phyloP scores from a whole-genome alignment of 2,888 invertebrate species.

The Argyresthia goedartella region DNA sequence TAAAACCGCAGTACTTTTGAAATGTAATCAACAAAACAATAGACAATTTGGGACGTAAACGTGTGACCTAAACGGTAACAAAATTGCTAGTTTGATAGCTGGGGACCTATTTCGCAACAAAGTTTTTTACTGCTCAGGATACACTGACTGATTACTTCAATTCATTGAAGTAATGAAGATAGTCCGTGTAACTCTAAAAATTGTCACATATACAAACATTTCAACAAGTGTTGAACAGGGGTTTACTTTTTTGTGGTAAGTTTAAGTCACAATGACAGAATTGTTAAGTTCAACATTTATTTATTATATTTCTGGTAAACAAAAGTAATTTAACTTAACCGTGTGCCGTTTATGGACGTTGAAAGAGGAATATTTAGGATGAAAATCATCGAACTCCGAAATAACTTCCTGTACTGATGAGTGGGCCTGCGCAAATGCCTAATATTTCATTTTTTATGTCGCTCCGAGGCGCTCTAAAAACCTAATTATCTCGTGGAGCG shows the following conservation, averaged over 20 bases:
- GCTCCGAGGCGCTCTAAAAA: constrained; percentile 28
- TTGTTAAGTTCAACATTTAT: no score
- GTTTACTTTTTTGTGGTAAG: no score
- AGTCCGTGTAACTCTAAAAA: no score
- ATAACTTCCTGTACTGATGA: constrained; percentile 22
- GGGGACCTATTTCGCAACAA: no score
- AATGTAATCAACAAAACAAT: constrained; percentile 32
- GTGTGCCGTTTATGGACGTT: constrained; percentile 15
- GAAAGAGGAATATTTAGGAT: constrained; percentile 21
- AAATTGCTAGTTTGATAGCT: no score
- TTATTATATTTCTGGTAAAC: no score
- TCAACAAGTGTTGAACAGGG: no score
- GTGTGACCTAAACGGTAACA: neutral
- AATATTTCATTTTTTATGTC: constrained; percentile 36
- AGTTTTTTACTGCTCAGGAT: no score
- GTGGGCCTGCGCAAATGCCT: constrained; percentile 23
- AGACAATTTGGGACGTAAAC: constrained; percentile 17
- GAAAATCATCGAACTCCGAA: constrained; percentile 26
- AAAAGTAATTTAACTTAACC: constrained; percentile 7
- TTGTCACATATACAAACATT: no score
- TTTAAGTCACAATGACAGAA: no score
- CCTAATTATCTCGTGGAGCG: constrained; percentile 34
- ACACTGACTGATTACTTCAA: no score
- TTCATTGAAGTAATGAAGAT: no score
- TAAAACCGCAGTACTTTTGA: neutral